Evolutionary conservation across 1,140 invertebrate genomes (phyloP).

Genomic region (Euura lappo): DNA sequence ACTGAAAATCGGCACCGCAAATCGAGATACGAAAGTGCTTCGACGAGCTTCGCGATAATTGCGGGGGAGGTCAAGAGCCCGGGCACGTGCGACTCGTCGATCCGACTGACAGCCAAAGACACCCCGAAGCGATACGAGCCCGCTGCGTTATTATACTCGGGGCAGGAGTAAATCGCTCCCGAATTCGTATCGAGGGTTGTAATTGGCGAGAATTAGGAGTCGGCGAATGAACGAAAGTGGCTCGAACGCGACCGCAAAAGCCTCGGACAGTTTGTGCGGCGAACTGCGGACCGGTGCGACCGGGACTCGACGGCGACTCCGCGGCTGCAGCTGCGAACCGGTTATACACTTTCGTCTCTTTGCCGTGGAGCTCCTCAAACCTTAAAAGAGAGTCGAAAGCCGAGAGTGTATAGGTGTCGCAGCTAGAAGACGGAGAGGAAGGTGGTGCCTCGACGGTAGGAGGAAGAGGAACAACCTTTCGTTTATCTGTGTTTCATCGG

Average conservation of each 20-base stretch:
- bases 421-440: neutral
- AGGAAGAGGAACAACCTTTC: neutral
- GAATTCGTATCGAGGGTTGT: too few relatives aligned
- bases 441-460: neutral
- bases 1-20: neutral
- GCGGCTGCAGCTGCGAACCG: slow-evolving; percentile 3
- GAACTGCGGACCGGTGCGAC: slow-evolving; percentile 2
- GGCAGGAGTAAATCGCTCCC: neutral
- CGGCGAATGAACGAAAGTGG: neutral
- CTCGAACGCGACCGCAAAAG: neutral
- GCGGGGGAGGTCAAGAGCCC: neutral
- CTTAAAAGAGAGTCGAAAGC: slow-evolving; percentile 3
- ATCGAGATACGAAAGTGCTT: neutral
- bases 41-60: neutral
- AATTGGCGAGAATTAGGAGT: neutral
- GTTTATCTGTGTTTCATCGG: neutral
- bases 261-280: neutral
- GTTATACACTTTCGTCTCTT: slow-evolving; percentile 2
- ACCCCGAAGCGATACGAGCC: neutral
- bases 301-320: neutral
- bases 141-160: neutral
- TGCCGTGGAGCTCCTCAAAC: neutral
- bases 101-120: neutral
- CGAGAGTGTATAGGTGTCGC: neutral
- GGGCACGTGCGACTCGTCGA: slow-evolving; percentile 1